Percentiles rank a stretch among this genome's conserved stretches.
Conservation (phyloP, 2,888 invertebrate species). For the Sphinx pinastri region DNA sequence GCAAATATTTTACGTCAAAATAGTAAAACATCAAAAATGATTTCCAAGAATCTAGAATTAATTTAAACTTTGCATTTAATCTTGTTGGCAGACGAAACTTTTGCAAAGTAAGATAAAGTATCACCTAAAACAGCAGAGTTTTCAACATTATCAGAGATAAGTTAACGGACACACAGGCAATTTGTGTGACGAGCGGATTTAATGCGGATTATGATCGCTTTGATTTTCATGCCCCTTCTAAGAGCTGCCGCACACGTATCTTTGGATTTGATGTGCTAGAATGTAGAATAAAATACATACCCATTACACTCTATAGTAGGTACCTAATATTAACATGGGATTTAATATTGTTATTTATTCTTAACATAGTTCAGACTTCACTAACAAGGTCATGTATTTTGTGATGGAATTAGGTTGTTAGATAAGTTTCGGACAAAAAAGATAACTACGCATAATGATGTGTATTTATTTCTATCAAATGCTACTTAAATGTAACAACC, state of each 20-base stretch:
- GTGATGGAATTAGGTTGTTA: too few relatives aligned
- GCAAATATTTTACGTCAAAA: conserved; percentile 49
- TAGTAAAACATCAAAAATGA: conserved; percentile 64
- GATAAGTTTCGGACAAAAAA: too few relatives aligned
- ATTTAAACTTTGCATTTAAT: conserved; percentile 82
- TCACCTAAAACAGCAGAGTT: conserved; percentile 71
- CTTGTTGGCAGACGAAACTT: conserved; percentile 76
- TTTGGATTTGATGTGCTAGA: too few relatives aligned
- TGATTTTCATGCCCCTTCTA: neutral
- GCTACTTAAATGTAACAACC: too few relatives aligned
- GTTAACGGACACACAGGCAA: conserved; percentile 46
- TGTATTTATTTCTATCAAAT: too few relatives aligned
- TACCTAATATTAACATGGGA: too few relatives aligned
- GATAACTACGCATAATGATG: too few relatives aligned
- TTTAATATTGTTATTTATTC: too few relatives aligned
- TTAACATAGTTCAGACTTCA: too few relatives aligned
- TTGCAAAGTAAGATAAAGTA: conserved; percentile 75
- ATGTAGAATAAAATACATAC: too few relatives aligned
- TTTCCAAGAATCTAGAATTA: conserved; percentile 70
- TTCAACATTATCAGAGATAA: conserved; percentile 64
- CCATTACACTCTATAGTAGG: too few relatives aligned
- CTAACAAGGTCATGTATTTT: too few relatives aligned
- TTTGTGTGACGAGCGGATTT: conserved; percentile 33
- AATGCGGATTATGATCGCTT: neutral
- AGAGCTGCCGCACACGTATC: neutral